Base-by-base conservation (phyloP, 2,113 vertebrate genomes). In the Cottus gobio region DNA sequence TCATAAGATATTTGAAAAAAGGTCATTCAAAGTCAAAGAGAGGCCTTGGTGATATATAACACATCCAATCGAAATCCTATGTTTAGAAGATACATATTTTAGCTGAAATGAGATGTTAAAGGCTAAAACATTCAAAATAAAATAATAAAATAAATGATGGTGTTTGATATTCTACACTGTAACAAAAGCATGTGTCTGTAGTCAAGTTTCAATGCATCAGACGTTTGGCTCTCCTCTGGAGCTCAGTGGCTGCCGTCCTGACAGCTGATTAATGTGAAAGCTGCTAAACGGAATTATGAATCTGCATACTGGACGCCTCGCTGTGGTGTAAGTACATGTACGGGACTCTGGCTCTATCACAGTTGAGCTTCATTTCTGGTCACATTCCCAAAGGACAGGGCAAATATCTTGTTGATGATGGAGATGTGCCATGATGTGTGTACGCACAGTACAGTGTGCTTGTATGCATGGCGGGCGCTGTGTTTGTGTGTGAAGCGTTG, bases 261-360 rank as follows among this genome's bases (percentile, higher is more conserved):
- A 88, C 75, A 75, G 67, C 64, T 91, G 89, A 92, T 88, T 88
- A 82, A 90, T 90, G 89, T 85, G 82, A 83, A 89, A 83, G 79
- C 88, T 65, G 77, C 83, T 87, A 77, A 77, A 91, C 54, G 34
- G 80, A 60, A 83, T 88, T 71, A 90, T 87, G 67, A 84, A 93
- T 91, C 87, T 91, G 84, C 83, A 88, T 85, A 89, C 87, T 83
- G 85, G 73, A 71, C 22, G 39, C 52, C 52, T 58, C 67, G 80
- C 84, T 80, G 75, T 26, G 71, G 62, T 42, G 62, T 75, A 81
- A 80, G 72, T 50, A 63, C 77, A 57, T 78, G 74, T 75, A 80
- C 79, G 79, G 42, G 68, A 34, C 61, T 74, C 60, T 11, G 18
- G 22, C 69, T 69, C 50, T 66, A 85, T 89, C 70, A 60, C 56